Evolutionary conservation across 2,113 vertebrate genomes (phyloP).

Genomic region (Microcebus ravelobensis): DNA sequence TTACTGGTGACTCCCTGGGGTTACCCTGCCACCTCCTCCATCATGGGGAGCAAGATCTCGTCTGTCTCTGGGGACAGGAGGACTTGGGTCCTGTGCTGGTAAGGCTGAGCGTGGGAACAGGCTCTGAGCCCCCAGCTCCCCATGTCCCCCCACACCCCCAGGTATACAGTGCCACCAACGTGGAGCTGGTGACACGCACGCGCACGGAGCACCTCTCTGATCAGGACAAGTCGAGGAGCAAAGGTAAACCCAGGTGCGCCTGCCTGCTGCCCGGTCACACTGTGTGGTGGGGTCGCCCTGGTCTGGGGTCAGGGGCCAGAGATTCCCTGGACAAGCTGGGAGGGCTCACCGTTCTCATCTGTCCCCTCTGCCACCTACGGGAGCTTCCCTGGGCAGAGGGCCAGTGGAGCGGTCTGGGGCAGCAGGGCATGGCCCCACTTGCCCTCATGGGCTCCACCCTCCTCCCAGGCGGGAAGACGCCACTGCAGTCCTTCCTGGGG

Average conservation of each 20-base stretch:
- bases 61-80: not conserved
- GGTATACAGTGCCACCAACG: constrained; percentile 97
- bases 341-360: not conserved
- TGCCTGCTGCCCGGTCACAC: constrained; percentile 5
- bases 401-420: not conserved
- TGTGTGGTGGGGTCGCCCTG: not conserved
- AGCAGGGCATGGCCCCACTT: not conserved
- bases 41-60: not conserved
- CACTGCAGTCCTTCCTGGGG: constrained; percentile 97
- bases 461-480: constrained; percentile 92
- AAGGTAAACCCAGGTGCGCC: constrained; percentile 87
- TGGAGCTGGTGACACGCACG: constrained; percentile 97
- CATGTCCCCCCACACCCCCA: constrained; percentile 68
- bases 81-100: not conserved
- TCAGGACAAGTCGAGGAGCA: constrained; percentile 96
- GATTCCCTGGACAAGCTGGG: not conserved
- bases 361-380: not conserved
- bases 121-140: not conserved
- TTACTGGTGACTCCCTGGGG: constrained; percentile 65
- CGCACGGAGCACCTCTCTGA: constrained; percentile 96
- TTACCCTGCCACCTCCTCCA: not conserved
- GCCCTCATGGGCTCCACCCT: not conserved
- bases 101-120: not conserved
- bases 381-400: not conserved
- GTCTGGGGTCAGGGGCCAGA: not conserved